Evolutionary conservation across 2,113 vertebrate genomes (phyloP).

Genomic region (Oreotrochilus melanogaster): DNA sequence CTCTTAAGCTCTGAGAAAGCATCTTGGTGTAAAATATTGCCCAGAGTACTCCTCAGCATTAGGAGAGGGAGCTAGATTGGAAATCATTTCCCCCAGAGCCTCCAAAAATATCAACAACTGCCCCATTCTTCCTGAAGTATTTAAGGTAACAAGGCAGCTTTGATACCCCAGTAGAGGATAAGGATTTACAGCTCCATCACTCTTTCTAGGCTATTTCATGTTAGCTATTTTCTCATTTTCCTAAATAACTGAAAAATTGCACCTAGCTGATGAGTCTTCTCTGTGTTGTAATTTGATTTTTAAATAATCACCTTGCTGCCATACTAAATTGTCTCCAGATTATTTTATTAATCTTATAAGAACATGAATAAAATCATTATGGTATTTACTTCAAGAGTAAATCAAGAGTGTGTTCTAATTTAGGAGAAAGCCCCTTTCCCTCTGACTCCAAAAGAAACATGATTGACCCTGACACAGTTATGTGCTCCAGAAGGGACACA

Average conservation of each 20-base stretch:
- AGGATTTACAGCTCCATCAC: background rate
- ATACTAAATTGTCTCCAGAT: background rate
- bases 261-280: background rate
- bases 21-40: fast-evolving
- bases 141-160: background rate
- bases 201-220: background rate
- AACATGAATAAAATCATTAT: constrained; percentile 1
- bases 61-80: background rate
- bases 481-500: constrained; percentile 10
- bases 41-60: background rate
- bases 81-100: background rate
- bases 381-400: constrained; percentile 27
- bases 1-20: background rate
- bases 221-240: background rate
- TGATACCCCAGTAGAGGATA: background rate
- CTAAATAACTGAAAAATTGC: background rate
- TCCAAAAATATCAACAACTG: background rate
- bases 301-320: background rate
- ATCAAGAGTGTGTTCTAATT: constrained; percentile 6
- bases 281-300: background rate
- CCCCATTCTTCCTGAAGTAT: background rate
- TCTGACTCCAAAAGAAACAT: constrained; percentile 45
- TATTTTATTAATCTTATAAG: constrained; percentile 17
- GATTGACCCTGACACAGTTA: constrained; percentile 60
- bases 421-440: constrained; percentile 15